Conservation (phyloP, 2,797 vertebrate species). For the Jordanella pulchra region DNA sequence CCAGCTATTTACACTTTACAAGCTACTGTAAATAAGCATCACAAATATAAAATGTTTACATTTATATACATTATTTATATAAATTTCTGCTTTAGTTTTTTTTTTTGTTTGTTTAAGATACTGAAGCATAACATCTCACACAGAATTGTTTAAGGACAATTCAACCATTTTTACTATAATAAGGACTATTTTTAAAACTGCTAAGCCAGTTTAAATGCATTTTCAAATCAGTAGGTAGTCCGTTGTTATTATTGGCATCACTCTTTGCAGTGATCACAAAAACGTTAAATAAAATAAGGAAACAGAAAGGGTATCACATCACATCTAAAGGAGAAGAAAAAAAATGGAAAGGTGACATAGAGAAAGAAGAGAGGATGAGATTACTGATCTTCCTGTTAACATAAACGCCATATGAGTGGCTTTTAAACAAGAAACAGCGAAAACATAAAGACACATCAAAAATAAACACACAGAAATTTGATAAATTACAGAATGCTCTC, state of each 20-base stretch:
- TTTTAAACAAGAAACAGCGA: not conserved
- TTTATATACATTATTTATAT: conserved; percentile 83
- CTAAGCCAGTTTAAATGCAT: conserved; percentile 36
- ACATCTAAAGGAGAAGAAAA: conserved; percentile 31
- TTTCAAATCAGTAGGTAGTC: conserved; percentile 60
- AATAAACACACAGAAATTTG: too few species aligned
- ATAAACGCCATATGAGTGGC: not conserved
- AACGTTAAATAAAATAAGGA: conserved; percentile 28
- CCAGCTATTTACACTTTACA: conserved; percentile 85
- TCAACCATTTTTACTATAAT: conserved; percentile 41
- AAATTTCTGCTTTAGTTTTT: conserved; percentile 49
- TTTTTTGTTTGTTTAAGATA: conserved; percentile 22
- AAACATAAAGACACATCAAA: not conserved
- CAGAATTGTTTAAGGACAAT: conserved; percentile 31
- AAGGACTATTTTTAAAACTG: conserved; percentile 23
- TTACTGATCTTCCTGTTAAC: conserved; percentile 7
- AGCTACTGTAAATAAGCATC: conserved; percentile 76
- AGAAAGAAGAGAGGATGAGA: conserved; percentile 14
- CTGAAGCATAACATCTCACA: conserved; percentile 47
- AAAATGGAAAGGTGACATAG: conserved; percentile 37
- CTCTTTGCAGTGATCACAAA: conserved; percentile 35
- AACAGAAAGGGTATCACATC: conserved; percentile 31
- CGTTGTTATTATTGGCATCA: conserved; percentile 59
- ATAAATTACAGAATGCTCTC: too few species aligned
- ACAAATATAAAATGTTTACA: conserved; percentile 79